Base-by-base conservation (phyloP, 2,888 invertebrate genomes). In the Xylota segnis region DNA sequence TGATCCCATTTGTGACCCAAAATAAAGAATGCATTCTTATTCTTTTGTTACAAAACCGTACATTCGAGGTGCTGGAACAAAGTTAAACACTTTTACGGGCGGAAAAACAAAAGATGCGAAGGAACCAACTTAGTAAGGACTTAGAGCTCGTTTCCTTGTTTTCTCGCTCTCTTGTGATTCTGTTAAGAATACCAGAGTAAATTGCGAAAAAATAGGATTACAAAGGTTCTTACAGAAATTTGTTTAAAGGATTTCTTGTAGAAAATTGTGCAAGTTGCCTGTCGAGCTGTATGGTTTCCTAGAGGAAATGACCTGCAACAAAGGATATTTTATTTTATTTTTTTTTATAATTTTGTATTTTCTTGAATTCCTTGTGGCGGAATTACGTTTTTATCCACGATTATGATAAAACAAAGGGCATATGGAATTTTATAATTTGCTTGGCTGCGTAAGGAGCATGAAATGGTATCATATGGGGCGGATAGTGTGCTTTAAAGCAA, bases 201-300 rank as follows among this genome's bases (percentile, higher is more conserved):
- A 83, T 78, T 79, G 70, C 45, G 5, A 75, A 59, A 74, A 77
- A 75, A 75, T 70, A 58, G 56, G 79, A 84, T 75, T 59, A 84
- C 83, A 75, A 75, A 79, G 79, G 79, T 75, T 75, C 75, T 71
- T 58, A 37, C 14, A 45, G 34, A 70, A 77, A 70, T 77, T 68
- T 77, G 68, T 43, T 77, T 68, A 77, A 52, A 59, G 76, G 59
- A 68, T 68, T 77, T 52, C 18, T n/a, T 2, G 12, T 10, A 6
- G 27, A 23, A 14, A 29, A 58, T 40, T 10, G 12, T 59, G 59
- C 9, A 10, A n/a, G 37, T 34, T 23, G 23, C 23, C 5, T 23
- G n/a, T 23, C 23, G 10, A 1, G 27, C 23, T 40, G 6, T 37
- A 4, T n/a, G 34, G 37, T n/a, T 14, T 56, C 14, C 23, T 0